Conservation (phyloP, 1,140 invertebrate genomes). For the Bombus confusus region DNA sequence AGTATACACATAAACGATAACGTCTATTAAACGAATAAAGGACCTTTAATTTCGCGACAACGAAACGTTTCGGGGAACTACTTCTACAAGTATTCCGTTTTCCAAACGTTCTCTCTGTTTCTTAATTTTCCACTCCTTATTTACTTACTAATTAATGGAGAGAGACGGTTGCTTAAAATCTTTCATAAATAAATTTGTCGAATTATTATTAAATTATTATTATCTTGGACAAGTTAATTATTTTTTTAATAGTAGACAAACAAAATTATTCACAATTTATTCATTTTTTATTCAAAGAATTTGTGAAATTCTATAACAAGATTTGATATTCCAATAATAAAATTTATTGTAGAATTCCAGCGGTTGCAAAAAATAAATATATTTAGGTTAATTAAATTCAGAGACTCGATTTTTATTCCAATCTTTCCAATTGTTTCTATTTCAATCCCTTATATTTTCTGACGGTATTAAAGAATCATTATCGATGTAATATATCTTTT, state of each 20-base stretch:
- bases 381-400: neutral
- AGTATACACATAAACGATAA: neutral
- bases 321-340: neutral
- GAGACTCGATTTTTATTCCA: neutral
- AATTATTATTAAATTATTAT: too few species aligned
- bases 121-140: neutral
- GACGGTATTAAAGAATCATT: too few species aligned
- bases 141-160: neutral
- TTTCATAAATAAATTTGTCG: neutral
- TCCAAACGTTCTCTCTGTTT: too few species aligned
- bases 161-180: neutral
- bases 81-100: neutral
- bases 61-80: neutral
- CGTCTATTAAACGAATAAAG: neutral
- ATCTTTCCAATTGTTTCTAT: too few species aligned
- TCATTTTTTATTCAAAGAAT: too few species aligned
- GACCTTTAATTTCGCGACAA: slow-evolving; percentile 17
- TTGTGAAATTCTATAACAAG: too few species aligned
- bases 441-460: too few species aligned
- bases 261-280: neutral
- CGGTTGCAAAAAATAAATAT: neutral
- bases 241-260: neutral
- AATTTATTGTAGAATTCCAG: neutral
- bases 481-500: too few species aligned
- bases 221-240: neutral